phyloP scores from a whole-genome alignment of 1,140 invertebrate genomes.

The Oreohelix idahoensis region DNA sequence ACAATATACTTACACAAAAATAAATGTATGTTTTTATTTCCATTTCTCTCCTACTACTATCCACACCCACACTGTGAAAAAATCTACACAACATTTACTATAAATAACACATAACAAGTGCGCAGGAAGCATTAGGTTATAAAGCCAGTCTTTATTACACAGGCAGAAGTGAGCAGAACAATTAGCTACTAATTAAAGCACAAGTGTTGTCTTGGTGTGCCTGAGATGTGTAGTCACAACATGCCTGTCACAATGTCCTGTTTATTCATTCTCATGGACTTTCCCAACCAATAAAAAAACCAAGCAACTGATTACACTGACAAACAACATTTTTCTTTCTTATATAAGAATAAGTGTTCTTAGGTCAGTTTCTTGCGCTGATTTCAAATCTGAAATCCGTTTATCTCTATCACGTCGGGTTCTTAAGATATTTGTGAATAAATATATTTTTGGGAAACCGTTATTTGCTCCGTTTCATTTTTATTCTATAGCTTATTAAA shows the following conservation, averaged over 20 bases:
- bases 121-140: background rate
- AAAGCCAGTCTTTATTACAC: background rate
- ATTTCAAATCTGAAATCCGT: too few species aligned
- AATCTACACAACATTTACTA: background rate
- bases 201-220: background rate
- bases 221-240: background rate
- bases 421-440: too few species aligned
- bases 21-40: background rate
- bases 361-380: too few species aligned
- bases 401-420: too few species aligned
- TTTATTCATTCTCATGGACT: background rate
- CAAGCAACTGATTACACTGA: too few species aligned
- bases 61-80: background rate
- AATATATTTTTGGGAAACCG: too few species aligned
- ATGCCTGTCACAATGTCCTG: background rate
- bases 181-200: slow-evolving; percentile 1
- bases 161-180: background rate
- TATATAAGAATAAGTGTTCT: too few species aligned
- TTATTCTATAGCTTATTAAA: too few species aligned
- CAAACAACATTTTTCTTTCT: too few species aligned
- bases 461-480: too few species aligned
- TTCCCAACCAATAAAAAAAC: too few species aligned
- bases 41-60: background rate
- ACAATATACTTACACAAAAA: background rate
- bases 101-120: background rate